These are phyloP conservation scores for Pammene fasciana DNA, from an alignment of 2,888 invertebrate species.

Conservation along the genomic window DNA sequence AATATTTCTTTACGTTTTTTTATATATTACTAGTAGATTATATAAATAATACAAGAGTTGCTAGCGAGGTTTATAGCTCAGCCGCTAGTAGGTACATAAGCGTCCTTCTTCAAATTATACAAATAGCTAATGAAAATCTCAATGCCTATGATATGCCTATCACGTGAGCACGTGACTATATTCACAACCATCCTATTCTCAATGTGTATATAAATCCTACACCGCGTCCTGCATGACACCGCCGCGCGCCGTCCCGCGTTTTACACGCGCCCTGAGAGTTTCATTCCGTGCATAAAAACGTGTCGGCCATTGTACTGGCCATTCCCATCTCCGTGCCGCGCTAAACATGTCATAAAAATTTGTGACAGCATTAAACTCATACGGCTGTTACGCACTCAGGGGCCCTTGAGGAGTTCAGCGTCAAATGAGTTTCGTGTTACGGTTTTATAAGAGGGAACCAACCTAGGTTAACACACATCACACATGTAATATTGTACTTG, in stretches of 20 bases:
- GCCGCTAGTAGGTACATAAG: too few species aligned
- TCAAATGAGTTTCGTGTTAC: slow-evolving; percentile 4
- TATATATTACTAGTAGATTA: too few species aligned
- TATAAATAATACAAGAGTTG: too few species aligned
- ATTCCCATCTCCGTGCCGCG: slow-evolving; percentile 24
- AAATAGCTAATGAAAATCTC: too few species aligned
- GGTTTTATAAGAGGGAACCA: neutral
- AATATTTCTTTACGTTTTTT: too few species aligned
- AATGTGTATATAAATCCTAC: slow-evolving; percentile 20
- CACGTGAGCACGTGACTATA: too few species aligned
- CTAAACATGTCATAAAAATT: slow-evolving; percentile 36
- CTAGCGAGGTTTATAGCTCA: too few species aligned
- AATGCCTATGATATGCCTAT: too few species aligned
- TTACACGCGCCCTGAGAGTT: slow-evolving; percentile 21
- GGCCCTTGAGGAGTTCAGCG: slow-evolving; percentile 14
- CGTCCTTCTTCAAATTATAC: too few species aligned
- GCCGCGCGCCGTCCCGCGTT: neutral
- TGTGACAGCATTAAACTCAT: slow-evolving; percentile 27
- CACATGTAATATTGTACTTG: too few species aligned
- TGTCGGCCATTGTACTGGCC: slow-evolving; percentile 34
- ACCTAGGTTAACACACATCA: too few species aligned
- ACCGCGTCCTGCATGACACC: slow-evolving; percentile 21
- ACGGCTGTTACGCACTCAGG: slow-evolving; percentile 10
- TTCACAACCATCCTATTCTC: neutral
- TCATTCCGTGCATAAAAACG: slow-evolving; percentile 34